These are phyloP conservation scores for Dermatemys mawii DNA, from an alignment of 2,113 vertebrate species.

Conservation along the genomic window DNA sequence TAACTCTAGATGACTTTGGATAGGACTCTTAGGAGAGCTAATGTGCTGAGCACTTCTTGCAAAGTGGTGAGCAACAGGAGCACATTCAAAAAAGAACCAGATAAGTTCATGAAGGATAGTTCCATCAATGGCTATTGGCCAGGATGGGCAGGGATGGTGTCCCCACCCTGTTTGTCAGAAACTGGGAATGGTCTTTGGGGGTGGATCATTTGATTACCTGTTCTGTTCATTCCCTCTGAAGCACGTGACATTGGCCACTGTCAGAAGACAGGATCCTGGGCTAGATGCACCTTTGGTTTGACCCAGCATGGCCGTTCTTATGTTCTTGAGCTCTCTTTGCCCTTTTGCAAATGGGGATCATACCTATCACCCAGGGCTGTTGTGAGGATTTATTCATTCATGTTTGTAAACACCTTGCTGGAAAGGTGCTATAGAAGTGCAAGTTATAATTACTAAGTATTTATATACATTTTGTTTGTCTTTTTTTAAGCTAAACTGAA, in stretches of 20 bases:
- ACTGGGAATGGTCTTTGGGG: not conserved
- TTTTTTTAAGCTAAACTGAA: conserved; percentile 73
- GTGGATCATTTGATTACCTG: not conserved
- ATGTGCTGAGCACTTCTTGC: not conserved
- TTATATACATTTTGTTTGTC: not conserved
- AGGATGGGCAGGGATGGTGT: too few relatives aligned
- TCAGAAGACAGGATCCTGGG: too few relatives aligned
- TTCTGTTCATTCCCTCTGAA: not conserved
- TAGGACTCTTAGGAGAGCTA: not conserved
- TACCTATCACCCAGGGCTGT: not conserved
- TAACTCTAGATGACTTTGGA: not conserved
- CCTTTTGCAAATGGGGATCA: not conserved
- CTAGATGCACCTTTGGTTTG: too few relatives aligned
- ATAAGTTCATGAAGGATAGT: too few relatives aligned
- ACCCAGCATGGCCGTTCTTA: too few relatives aligned
- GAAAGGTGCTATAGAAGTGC: not conserved
- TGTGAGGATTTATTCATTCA: not conserved
- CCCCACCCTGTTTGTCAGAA: too few relatives aligned
- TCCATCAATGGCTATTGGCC: too few relatives aligned
- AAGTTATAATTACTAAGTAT: not conserved
- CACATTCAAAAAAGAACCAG: not conserved
- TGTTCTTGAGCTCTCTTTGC: not conserved
- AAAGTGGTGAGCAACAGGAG: not conserved
- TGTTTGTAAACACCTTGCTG: not conserved
- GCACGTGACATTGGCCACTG: not conserved